Evolutionary conservation across 1,140 invertebrate genomes (phyloP).

Genomic region (Lamellibrachia luymesi): DNA sequence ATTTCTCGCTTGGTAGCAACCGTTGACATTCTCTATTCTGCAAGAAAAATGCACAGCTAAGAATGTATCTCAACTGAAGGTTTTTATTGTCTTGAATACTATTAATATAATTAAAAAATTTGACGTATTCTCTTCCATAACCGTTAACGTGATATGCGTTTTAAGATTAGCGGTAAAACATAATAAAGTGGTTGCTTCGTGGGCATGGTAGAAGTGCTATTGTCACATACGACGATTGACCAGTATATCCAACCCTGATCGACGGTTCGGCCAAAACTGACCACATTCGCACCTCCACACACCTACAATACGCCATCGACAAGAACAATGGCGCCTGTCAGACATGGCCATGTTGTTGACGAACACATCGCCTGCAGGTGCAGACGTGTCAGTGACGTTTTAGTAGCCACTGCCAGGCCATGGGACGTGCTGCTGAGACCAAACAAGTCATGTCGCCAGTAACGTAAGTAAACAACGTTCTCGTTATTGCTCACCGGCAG

Average conservation of each 20-base stretch:
- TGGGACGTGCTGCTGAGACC: not conserved
- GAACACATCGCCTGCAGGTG: not conserved
- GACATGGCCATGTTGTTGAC: not conserved
- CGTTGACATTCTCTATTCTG: too few relatives aligned
- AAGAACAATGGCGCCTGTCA: not conserved
- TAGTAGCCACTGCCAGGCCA: not conserved
- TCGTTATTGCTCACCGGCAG: not conserved
- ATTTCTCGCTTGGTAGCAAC: too few relatives aligned
- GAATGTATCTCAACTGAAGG: not conserved
- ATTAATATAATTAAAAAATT: not conserved
- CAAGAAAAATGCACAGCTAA: not conserved
- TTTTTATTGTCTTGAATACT: not conserved
- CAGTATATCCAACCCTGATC: not conserved
- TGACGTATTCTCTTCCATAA: not conserved
- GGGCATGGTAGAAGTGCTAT: not conserved
- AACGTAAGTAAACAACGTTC: not conserved
- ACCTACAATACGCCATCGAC: not conserved
- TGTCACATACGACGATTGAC: not conserved
- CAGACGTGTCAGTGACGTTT: not conserved
- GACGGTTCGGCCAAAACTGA: not conserved
- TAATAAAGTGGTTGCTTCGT: not conserved
- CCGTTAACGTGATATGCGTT: not conserved
- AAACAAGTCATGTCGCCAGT: not conserved
- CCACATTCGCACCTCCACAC: not conserved
- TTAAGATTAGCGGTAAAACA: not conserved